phyloP scores from a whole-genome alignment of 2,113 vertebrate genomes.

The Rynchops niger region DNA sequence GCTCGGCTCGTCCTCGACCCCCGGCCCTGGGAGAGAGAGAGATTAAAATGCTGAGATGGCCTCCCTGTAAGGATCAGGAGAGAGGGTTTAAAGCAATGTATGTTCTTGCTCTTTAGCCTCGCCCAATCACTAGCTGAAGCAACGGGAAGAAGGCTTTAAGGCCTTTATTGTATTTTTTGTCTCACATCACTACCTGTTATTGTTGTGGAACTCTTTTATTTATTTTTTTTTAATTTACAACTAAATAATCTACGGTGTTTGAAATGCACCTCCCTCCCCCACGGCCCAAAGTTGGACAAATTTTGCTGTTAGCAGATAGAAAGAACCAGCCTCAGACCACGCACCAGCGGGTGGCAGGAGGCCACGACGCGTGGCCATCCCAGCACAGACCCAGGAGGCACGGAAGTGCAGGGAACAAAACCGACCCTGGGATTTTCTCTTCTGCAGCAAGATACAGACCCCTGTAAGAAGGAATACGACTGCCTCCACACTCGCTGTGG shows the following conservation, averaged over 20 bases:
- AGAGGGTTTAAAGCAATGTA: neutral
- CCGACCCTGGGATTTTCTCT: neutral
- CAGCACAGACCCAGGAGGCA: neutral
- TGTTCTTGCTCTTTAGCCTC: neutral
- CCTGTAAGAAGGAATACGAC: neutral
- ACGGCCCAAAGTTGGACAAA: accelerated
- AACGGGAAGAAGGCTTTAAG: accelerated
- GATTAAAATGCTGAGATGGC: accelerated
- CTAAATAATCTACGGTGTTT: accelerated
- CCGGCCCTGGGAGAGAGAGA: neutral
- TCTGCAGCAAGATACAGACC: neutral
- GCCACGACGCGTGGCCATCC: accelerated
- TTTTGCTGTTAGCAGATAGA: accelerated
- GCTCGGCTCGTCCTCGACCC: neutral
- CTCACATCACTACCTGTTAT: accelerated
- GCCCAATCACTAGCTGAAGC: accelerated
- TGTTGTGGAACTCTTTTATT: neutral
- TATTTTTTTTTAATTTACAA: neutral
- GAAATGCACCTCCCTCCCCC: neutral
- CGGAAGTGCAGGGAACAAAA: accelerated
- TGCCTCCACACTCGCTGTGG: neutral
- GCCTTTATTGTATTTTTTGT: accelerated
- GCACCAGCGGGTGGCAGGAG: no score
- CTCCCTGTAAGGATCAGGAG: neutral
- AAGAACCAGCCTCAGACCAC: accelerated